A percentile compares a stretch with the other conserved stretches of the same genome.
These are phyloP conservation scores for Stomatorhinus ivindoensis DNA, from an alignment of 2,113 vertebrate genomes.

Conservation along the genomic window DNA sequence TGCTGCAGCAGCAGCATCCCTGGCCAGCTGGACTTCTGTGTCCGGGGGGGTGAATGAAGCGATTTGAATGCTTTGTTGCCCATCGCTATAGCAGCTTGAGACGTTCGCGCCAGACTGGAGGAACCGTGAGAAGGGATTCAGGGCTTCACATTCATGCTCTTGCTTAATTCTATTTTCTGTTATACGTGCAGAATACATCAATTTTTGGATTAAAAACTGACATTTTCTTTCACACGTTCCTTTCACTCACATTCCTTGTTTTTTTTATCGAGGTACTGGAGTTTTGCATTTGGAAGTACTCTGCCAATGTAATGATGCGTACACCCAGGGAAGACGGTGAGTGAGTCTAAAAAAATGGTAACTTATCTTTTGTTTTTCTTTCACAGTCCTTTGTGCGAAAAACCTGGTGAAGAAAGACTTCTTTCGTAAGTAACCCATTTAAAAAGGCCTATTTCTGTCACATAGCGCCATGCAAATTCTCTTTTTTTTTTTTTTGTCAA, in stretches of 20 bases:
- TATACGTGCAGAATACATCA: background rate
- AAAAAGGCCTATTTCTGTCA: slow-evolving; percentile 6
- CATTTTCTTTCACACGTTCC: background rate
- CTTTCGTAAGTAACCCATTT: slow-evolving; percentile 14
- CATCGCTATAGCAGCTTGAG: background rate
- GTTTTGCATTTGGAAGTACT: background rate
- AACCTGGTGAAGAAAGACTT: slow-evolving; percentile 18
- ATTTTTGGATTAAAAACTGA: background rate
- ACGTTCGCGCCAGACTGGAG: background rate
- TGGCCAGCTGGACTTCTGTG: background rate
- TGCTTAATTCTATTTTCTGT: background rate
- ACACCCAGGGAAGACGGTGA: background rate
- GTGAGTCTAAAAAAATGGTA: background rate
- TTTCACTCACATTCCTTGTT: background rate
- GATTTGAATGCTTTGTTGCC: background rate
- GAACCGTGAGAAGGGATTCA: background rate
- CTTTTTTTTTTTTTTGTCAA: background rate
- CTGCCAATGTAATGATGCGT: background rate
- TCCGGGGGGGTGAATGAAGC: background rate
- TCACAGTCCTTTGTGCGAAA: slow-evolving; percentile 9
- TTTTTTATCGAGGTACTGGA: background rate
- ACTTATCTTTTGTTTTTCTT: background rate
- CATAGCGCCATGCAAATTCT: background rate
- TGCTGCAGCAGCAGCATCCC: background rate
- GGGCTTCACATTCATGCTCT: background rate